Evolutionary conservation across 2,888 invertebrate species (phyloP), one percentile per base, ranked within the genome.

Genomic region (Drosophila atroscutellata): DNA sequence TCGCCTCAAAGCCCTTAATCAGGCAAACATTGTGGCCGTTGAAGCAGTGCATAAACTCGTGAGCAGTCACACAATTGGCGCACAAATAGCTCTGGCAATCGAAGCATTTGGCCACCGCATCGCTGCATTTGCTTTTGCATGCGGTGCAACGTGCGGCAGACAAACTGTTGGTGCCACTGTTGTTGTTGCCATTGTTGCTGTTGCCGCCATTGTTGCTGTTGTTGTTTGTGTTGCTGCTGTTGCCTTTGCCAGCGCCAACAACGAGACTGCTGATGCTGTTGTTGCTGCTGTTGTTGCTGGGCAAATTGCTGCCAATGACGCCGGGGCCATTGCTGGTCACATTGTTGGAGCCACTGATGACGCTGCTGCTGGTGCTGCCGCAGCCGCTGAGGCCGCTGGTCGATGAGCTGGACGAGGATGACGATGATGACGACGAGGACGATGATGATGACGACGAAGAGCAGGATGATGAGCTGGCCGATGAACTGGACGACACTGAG

Each of bases 41-140:
- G 93, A 99, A 99, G 93, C 99, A 99, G 93, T 99, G 98, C 99
- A 99, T 99, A 93, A 97, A 98, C 94, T 99, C 98, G 94, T 99
- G 99, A 76, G 99, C 99, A 96, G 98, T 98, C 91, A 98, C 98
- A 95, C 99, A 99, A 93, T 98, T 98, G 70, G 97, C 96, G 94
- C 99, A 99, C 86, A 99, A 95, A 93, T 97, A 98, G 93, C 98
- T 98, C 91, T 97, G 97, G 94, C 99, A 99, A 93, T 99, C 99
- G 91, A 98, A 97, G 94, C 99, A 99, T 92, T 98, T 97, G 74
- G 98, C 98, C 67, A 98, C 97, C 55, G 99, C 99, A 95, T 97
- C 97, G 26, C 97, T 96, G 93, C 98, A 97, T 92, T 97, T 97
- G 83, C 97, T 97, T 94, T 99, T 99, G 94, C 99, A 99, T 91